Evolutionary conservation across 2,888 invertebrate species (phyloP).

Genomic region (Eristalinus sepulchralis): DNA sequence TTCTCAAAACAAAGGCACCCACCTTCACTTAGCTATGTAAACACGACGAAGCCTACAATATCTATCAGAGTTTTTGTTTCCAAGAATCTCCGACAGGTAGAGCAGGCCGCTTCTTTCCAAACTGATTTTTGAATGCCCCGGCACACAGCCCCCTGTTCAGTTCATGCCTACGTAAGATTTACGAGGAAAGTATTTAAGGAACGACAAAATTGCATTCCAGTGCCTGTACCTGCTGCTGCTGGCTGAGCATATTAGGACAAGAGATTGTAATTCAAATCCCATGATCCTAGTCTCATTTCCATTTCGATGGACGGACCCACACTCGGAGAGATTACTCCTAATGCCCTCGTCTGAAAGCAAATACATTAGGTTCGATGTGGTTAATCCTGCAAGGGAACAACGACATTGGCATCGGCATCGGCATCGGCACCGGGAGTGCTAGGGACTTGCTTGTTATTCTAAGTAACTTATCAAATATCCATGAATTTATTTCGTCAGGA

Average conservation of each 20-base stretch:
- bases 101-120: slow-evolving; percentile 9
- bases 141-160: slow-evolving; percentile 8
- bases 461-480: slow-evolving; percentile 19
- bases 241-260: slow-evolving; percentile 23
- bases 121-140: slow-evolving; percentile 17
- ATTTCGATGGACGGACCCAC: slow-evolving; percentile 18
- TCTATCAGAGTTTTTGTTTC: slow-evolving; percentile 10
- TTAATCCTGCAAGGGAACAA: slow-evolving; percentile 17
- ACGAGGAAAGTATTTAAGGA: background rate
- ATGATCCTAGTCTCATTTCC: slow-evolving; percentile 48
- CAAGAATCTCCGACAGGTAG: slow-evolving; percentile 40
- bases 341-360: slow-evolving; percentile 7
- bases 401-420: background rate
- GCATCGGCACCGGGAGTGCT: background rate
- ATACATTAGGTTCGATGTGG: slow-evolving; percentile 3
- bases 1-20: slow-evolving; percentile 18
- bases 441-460: background rate
- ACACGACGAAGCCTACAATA: slow-evolving; percentile 34
- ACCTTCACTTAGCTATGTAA: slow-evolving; percentile 47
- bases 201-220: background rate
- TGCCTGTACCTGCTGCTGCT: slow-evolving; percentile 18
- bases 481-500: slow-evolving; percentile 6
- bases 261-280: slow-evolving; percentile 52
- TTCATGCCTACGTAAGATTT: slow-evolving; percentile 31
- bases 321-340: slow-evolving; percentile 16